Conservation (phyloP, 2,797 vertebrate genomes). For the Eulemur rubriventer region DNA sequence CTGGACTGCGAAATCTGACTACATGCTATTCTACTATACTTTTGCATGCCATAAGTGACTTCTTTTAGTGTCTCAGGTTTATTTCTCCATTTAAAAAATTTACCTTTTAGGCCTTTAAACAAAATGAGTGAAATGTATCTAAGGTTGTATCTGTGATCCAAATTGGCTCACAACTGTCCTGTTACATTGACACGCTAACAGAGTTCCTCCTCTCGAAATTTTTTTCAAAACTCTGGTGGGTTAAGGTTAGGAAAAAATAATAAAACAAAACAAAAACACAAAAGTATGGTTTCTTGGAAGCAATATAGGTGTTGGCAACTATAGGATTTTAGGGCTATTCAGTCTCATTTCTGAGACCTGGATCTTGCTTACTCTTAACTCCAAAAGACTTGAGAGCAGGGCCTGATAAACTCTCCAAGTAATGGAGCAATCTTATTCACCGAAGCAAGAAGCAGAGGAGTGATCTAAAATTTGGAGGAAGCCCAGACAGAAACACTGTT, state of each 20-base stretch:
- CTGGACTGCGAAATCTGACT: background rate
- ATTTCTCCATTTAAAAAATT: background rate
- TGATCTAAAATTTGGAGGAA: background rate
- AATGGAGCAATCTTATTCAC: background rate
- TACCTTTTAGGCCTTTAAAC: background rate
- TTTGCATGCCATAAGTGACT: background rate
- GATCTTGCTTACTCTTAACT: background rate
- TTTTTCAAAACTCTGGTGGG: background rate
- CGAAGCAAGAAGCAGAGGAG: background rate
- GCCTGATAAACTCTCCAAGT: background rate
- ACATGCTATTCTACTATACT: accelerated
- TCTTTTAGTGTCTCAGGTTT: background rate
- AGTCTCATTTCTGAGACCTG: background rate
- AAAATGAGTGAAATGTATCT: background rate
- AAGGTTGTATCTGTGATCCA: background rate
- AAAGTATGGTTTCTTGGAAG: background rate
- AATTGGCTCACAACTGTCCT: background rate
- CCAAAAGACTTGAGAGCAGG: background rate
- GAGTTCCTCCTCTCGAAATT: background rate
- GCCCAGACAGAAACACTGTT: background rate
- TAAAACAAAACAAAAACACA: too few relatives aligned
- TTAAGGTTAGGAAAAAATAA: too few relatives aligned
- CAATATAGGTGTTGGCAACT: background rate
- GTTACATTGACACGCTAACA: background rate
- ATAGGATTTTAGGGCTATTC: background rate